These are phyloP conservation scores for Crepidodera aurea DNA, from an alignment of 2,888 invertebrate genomes.

Conservation along the genomic window DNA sequence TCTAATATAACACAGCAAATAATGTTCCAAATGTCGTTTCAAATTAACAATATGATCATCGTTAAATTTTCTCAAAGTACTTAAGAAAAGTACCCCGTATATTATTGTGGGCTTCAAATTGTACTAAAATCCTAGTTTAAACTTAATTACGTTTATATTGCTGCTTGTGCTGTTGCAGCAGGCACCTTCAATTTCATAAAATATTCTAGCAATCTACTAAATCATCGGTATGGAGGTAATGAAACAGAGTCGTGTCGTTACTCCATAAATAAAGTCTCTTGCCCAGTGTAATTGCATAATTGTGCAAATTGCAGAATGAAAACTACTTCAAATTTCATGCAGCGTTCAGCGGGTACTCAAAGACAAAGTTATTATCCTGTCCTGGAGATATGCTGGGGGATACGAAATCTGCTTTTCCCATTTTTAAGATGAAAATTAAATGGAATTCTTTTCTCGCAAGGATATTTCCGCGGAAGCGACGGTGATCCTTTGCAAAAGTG, in stretches of 20 bases:
- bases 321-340: conserved; percentile 32
- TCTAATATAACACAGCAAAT: too few species aligned
- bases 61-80: too few species aligned
- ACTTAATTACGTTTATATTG: too few species aligned
- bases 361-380: conserved; percentile 22
- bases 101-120: too few species aligned
- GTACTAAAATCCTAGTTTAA: too few species aligned
- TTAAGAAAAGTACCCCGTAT: too few species aligned
- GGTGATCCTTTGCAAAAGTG: too few species aligned
- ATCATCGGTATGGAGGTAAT: conserved; percentile 19
- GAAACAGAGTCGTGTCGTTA: conserved; percentile 31
- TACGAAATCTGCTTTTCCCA: not conserved
- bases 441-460: too few species aligned
- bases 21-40: too few species aligned
- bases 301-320: conserved; percentile 34
- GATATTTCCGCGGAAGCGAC: too few species aligned
- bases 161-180: too few species aligned
- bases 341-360: conserved; percentile 25
- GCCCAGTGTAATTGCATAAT: conserved; percentile 36
- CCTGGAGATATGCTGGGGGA: not conserved
- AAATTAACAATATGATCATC: too few species aligned
- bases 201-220: conserved; percentile 2
- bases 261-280: conserved; percentile 33
- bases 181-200: not conserved
- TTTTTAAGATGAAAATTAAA: conserved; percentile 2